These are phyloP conservation scores for Boulengeromyrus knoepffleri DNA, from an alignment of 2,113 vertebrate species.

Conservation along the genomic window DNA sequence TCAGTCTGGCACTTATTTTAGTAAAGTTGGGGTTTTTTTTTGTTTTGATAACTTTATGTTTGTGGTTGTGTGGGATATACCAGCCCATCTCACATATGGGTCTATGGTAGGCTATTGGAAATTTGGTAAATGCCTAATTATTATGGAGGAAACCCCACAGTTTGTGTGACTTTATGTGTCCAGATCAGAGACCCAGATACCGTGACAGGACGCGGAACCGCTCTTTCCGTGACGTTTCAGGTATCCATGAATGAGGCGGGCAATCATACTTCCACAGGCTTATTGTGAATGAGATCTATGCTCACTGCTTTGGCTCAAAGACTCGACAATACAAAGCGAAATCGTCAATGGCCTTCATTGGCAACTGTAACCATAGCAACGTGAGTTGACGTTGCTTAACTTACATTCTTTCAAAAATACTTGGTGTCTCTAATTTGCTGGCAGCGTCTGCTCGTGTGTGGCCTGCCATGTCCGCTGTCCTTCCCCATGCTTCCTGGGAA, in stretches of 20 bases:
- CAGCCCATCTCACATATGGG: not conserved
- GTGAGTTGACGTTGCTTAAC: not conserved
- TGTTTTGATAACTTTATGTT: not conserved
- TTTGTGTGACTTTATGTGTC: conserved; percentile 19
- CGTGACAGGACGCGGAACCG: not conserved
- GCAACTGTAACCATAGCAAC: not conserved
- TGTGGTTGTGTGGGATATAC: not conserved
- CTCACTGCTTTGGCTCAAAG: conserved; percentile 16
- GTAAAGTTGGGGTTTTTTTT: not conserved
- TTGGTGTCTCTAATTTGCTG: not conserved
- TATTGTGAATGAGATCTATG: conserved; percentile 13
- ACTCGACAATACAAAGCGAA: not conserved
- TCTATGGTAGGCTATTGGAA: not conserved
- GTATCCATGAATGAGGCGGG: not conserved
- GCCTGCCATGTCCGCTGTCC: not conserved
- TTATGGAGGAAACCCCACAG: not conserved
- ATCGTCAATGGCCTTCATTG: not conserved
- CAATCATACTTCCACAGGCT: not conserved
- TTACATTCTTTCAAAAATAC: conserved; percentile 10
- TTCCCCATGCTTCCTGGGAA: not conserved
- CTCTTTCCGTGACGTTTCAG: conserved; percentile 13
- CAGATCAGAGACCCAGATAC: conserved; percentile 18
- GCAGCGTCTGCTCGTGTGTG: not conserved
- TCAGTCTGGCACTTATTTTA: not conserved
- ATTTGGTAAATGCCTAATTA: not conserved